phyloP scores from a whole-genome alignment of 2,888 invertebrate genomes.

The Chydorus sphaericus region DNA sequence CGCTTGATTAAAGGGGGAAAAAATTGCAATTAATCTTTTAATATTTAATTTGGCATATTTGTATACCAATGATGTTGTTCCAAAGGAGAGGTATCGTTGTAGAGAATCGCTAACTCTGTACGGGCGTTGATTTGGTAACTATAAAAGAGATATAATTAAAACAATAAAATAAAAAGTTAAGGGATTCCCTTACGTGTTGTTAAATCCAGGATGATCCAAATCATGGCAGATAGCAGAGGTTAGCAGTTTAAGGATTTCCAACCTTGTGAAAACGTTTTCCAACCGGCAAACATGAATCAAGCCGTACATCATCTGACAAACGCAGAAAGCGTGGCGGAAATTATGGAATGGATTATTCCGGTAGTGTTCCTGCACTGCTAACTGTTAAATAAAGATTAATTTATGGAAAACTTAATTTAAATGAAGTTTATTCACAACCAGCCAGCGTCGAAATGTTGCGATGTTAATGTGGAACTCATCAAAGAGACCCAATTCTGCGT shows the following conservation, averaged over 20 bases:
- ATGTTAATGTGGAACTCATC: slow-evolving; percentile 30
- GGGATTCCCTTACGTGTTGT: slow-evolving; percentile 28
- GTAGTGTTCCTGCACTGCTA: slow-evolving; percentile 31
- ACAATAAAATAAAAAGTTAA: background rate
- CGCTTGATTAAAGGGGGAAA: no score
- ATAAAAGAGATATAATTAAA: background rate
- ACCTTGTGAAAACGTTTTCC: slow-evolving; percentile 23
- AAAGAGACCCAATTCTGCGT: slow-evolving; percentile 28
- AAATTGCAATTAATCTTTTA: no score
- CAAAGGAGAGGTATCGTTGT: slow-evolving; percentile 32
- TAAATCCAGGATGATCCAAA: slow-evolving; percentile 31
- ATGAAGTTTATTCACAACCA: slow-evolving; percentile 27
- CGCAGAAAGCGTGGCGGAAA: slow-evolving; percentile 33
- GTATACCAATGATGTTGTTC: slow-evolving; percentile 34
- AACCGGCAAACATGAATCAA: slow-evolving; percentile 30
- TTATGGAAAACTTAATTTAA: background rate
- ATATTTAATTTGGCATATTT: no score
- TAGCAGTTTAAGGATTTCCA: slow-evolving; percentile 29
- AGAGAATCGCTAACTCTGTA: slow-evolving; percentile 31
- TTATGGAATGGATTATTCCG: slow-evolving; percentile 33
- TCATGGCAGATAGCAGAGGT: slow-evolving; percentile 29
- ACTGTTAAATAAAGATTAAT: no score
- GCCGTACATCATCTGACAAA: slow-evolving; percentile 34
- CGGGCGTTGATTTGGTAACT: slow-evolving; percentile 32
- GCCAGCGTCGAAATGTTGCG: slow-evolving; percentile 30